Percentiles rank a stretch among this genome's conserved stretches.
Conservation (phyloP, 2,797 vertebrate species). For the Lutjanus argentimaculatus region DNA sequence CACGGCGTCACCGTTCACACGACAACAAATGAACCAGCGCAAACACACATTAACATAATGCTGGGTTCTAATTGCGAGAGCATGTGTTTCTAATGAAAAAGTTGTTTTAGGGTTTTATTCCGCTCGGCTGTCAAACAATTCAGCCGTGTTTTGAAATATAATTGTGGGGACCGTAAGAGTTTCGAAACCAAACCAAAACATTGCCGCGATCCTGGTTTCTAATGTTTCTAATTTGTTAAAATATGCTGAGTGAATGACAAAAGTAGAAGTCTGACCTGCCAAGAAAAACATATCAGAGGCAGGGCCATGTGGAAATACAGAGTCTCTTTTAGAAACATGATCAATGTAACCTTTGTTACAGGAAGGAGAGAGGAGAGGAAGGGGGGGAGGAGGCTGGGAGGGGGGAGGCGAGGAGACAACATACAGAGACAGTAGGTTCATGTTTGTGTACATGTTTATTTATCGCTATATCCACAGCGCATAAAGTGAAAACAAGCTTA, state of each 20-base stretch:
- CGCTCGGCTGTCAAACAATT: constrained; percentile 86
- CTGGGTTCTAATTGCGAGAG: constrained; percentile 83
- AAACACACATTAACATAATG: constrained; percentile 87
- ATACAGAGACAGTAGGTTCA: constrained; percentile 71
- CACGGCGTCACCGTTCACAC: constrained; percentile 67
- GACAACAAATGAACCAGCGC: constrained; percentile 77
- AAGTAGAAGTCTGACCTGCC: constrained; percentile 80
- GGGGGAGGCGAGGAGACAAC: constrained; percentile 63
- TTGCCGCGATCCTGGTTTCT: constrained; percentile 83
- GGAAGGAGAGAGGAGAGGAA: constrained; percentile 69
- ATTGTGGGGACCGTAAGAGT: constrained; percentile 81
- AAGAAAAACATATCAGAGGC: constrained; percentile 88
- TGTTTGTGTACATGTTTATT: constrained; percentile 78
- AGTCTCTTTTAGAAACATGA: constrained; percentile 84
- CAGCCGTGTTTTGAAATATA: constrained; percentile 87
- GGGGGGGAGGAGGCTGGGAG: constrained; percentile 5
- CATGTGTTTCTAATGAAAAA: constrained; percentile 91
- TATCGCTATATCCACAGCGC: constrained; percentile 52
- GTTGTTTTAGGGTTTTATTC: constrained; percentile 88
- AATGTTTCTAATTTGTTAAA: constrained; percentile 89
- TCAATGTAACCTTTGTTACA: constrained; percentile 86
- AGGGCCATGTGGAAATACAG: constrained; percentile 75
- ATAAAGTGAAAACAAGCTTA: constrained; percentile 26
- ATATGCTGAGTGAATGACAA: constrained; percentile 85
- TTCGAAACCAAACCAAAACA: constrained; percentile 87